Conservation (phyloP, 2,888 invertebrate genomes). For the Aphodius granarius region DNA sequence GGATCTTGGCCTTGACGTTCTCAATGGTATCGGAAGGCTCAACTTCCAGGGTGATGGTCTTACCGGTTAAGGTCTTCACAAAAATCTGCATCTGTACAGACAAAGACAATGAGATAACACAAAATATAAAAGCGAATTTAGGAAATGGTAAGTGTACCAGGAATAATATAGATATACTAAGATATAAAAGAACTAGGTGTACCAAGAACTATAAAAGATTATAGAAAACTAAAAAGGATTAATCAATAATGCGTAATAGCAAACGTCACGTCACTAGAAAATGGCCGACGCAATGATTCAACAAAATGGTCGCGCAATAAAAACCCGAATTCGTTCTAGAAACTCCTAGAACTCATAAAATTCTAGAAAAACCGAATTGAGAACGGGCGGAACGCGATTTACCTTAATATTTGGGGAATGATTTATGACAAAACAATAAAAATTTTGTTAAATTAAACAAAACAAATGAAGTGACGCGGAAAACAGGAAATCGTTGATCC, state of each 20-base stretch:
- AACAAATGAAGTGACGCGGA: constrained; percentile 27
- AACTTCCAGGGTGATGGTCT: constrained; percentile 61
- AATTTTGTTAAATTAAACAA: constrained; percentile 35
- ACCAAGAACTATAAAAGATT: too few relatives aligned
- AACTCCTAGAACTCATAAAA: too few relatives aligned
- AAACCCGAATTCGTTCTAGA: not conserved
- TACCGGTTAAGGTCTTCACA: constrained; percentile 59
- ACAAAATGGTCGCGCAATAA: not conserved
- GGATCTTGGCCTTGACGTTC: constrained; percentile 91
- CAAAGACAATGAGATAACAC: constrained; percentile 1
- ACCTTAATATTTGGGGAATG: constrained; percentile 25
- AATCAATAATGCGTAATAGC: constrained; percentile 7
- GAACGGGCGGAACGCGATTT: not conserved
- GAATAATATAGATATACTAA: too few relatives aligned
- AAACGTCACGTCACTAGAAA: constrained; percentile 10
- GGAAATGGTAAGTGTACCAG: too few relatives aligned
- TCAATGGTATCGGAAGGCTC: constrained; percentile 88
- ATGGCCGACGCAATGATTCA: constrained; percentile 16
- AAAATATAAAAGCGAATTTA: too few relatives aligned
- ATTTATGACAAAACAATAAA: constrained; percentile 31
- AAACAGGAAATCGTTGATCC: not conserved
- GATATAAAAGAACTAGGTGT: too few relatives aligned
- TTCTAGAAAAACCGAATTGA: too few relatives aligned
- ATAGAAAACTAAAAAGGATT: constrained; percentile 5
- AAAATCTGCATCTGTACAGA: constrained; percentile 62